phyloP scores from a whole-genome alignment of 2,797 vertebrate species.

The Helarctos malayanus region DNA sequence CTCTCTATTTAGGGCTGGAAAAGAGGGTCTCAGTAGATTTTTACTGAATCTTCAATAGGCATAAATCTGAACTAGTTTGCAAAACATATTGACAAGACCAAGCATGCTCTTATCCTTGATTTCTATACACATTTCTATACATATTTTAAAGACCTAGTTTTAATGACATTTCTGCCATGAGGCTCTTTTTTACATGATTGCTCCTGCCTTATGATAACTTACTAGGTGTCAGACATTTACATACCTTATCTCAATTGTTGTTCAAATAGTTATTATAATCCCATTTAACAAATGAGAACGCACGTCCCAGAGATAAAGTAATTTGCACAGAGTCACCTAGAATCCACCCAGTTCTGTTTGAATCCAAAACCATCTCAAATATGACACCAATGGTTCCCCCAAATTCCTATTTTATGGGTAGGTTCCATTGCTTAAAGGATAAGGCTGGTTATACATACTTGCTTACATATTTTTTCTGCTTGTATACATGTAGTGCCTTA shows the following conservation, averaged over 20 bases:
- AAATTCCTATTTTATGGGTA: background rate
- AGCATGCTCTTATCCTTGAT: background rate
- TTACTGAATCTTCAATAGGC: background rate
- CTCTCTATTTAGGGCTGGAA: background rate
- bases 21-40: background rate
- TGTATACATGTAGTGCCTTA: background rate
- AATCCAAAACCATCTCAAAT: background rate
- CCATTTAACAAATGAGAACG: background rate
- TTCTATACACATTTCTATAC: background rate
- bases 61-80: conserved; percentile 11
- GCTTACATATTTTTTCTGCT: background rate
- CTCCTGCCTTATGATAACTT: background rate
- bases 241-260: background rate
- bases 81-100: background rate
- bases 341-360: background rate
- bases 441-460: background rate
- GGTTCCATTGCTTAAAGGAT: background rate
- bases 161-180: background rate
- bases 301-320: background rate
- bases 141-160: background rate
- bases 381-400: background rate
- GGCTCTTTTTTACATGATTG: background rate
- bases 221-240: background rate
- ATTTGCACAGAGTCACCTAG: background rate
- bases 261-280: background rate